Percentiles rank a stretch among this genome's conserved stretches.
phyloP scores from a whole-genome alignment of 2,888 invertebrate species.

The Pristionchus fissidentatus region DNA sequence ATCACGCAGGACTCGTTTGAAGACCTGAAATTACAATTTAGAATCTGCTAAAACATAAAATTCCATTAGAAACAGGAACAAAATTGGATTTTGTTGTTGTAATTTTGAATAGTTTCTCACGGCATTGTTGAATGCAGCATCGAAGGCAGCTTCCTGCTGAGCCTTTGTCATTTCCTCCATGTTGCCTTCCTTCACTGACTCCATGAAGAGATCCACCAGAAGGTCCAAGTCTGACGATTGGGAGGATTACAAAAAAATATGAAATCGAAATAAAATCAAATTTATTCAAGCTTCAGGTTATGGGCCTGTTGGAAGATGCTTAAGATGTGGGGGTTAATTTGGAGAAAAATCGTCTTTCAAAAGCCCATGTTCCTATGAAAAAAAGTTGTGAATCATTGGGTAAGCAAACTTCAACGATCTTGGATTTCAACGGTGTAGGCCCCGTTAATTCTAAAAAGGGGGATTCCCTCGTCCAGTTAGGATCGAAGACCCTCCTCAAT shows the following conservation, averaged over 20 bases:
- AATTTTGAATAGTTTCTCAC: conserved; percentile 2
- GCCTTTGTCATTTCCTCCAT: conserved; percentile 49
- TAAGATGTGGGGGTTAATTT: neutral
- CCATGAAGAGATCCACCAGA: conserved; percentile 47
- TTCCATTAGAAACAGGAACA: no score
- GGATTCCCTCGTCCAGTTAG: no score
- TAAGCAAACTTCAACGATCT: no score
- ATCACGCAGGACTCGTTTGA: conserved; percentile 65
- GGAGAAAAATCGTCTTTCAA: no score
- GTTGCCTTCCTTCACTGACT: conserved; percentile 49
- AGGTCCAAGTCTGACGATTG: conserved; percentile 45
- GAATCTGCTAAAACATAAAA: no score
- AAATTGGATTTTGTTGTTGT: no score
- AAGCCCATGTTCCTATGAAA: no score
- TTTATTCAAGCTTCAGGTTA: no score
- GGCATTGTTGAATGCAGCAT: conserved; percentile 48
- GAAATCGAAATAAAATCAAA: neutral
- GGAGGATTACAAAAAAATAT: neutral
- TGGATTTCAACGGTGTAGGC: no score
- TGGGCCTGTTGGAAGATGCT: neutral
- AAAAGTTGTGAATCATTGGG: no score
- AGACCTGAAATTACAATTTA: conserved; percentile 57
- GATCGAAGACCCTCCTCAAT: no score
- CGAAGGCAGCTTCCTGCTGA: conserved; percentile 48
- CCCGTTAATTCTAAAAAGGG: no score